A percentile compares a stretch with the other conserved stretches of the same genome.
phyloP scores from a whole-genome alignment of 1,140 invertebrate genomes.

The Belonocnema kinseyi region DNA sequence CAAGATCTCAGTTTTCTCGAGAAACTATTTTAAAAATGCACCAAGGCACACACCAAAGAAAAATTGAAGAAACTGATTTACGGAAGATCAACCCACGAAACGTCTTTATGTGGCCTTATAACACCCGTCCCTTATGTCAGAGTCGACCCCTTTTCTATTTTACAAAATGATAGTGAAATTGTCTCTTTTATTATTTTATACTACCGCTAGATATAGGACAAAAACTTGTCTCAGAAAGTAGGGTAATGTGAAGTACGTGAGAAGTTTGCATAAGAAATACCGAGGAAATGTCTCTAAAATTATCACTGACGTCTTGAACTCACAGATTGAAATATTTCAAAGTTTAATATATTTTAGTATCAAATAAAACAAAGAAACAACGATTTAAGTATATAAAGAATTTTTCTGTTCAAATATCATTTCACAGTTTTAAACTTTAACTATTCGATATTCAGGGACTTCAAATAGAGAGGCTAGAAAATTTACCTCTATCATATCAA shows the following conservation, averaged over 20 bases:
- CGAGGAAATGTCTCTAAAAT: background rate
- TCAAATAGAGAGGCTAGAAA: no score
- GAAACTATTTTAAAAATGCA: conserved; percentile 28
- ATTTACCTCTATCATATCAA: no score
- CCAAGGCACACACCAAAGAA: conserved; percentile 1
- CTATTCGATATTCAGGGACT: no score
- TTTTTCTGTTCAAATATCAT: no score
- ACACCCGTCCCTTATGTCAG: background rate
- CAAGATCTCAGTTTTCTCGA: conserved; percentile 1
- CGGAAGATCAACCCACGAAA: background rate
- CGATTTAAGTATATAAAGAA: no score
- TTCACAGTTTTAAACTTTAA: no score
- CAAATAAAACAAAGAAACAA: no score
- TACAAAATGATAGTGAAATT: conserved; percentile 1
- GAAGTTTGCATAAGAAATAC: background rate
- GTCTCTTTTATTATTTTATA: conserved; percentile 24
- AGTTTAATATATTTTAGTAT: no score
- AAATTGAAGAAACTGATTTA: conserved; percentile 24
- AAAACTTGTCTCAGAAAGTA: background rate
- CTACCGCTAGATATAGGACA: background rate
- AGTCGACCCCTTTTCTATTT: background rate
- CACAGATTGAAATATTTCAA: background rate
- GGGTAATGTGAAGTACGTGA: conserved; percentile 8
- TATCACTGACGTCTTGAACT: background rate
- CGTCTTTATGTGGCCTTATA: background rate